Conservation (phyloP, 2,797 vertebrate genomes). For the Acanthiza pusilla region DNA sequence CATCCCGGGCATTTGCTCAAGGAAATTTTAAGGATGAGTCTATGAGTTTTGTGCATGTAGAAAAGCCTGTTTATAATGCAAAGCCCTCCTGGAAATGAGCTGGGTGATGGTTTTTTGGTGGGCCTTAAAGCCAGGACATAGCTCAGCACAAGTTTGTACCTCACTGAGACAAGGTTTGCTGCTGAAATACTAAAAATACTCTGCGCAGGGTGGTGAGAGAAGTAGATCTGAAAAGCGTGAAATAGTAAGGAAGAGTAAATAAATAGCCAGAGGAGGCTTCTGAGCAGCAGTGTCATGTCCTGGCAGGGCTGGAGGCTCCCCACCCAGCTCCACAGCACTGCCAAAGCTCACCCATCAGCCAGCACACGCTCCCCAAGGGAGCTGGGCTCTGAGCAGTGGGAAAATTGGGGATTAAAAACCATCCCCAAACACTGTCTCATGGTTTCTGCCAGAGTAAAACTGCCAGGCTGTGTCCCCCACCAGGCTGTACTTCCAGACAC, state of each 20-base stretch:
- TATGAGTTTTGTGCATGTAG: rapidly evolving
- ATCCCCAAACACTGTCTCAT: neutral
- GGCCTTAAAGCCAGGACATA: neutral
- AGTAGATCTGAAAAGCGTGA: neutral
- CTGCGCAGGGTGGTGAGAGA: rapidly evolving
- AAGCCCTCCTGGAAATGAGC: neutral
- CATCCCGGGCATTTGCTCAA: neutral
- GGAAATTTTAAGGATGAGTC: neutral
- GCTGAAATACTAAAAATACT: neutral
- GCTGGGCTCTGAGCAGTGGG: neutral
- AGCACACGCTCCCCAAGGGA: rapidly evolving
- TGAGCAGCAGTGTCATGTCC: neutral
- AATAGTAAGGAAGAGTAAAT: neutral
- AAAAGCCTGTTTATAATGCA: neutral
- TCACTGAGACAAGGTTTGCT: neutral
- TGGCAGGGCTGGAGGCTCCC: neutral
- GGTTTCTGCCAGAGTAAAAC: neutral
- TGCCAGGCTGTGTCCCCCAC: neutral
- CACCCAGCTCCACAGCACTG: neutral
- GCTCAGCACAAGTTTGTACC: neutral
- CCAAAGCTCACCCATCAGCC: neutral
- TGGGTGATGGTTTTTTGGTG: neutral
- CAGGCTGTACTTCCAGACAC: neutral
- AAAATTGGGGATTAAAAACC: neutral
- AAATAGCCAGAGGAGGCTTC: neutral